Conservation (phyloP, 2,113 vertebrate species). For the Manacus vitellinus region DNA sequence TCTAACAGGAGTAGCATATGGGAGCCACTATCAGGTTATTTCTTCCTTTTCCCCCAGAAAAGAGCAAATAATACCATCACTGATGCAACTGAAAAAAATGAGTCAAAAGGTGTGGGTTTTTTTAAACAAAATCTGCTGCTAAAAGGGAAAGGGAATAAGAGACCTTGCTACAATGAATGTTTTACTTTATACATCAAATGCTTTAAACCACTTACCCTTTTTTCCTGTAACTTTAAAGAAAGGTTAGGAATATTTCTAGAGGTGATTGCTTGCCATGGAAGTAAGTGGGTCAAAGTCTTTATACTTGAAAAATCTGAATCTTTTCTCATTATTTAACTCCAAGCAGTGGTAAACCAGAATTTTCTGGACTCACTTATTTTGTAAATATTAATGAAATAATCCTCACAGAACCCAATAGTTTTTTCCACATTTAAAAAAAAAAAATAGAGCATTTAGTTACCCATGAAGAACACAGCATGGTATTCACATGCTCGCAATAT, state of each 20-base stretch:
- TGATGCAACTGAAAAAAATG: background rate
- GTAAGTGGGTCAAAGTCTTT: background rate
- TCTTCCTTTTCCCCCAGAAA: background rate
- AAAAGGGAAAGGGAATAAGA: background rate
- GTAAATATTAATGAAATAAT: background rate
- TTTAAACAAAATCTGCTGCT: background rate
- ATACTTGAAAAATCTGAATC: background rate
- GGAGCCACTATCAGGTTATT: background rate
- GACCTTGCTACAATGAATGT: background rate
- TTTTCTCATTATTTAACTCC: background rate
- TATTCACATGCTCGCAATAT: background rate
- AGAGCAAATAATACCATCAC: background rate
- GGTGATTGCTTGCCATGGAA: background rate
- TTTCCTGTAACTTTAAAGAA: constrained; percentile 3
- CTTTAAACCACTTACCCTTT: constrained; percentile 26
- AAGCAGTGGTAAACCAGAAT: background rate
- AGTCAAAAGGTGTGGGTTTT: background rate
- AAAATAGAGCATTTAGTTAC: background rate
- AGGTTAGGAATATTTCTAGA: constrained; percentile 29
- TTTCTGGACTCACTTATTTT: background rate
- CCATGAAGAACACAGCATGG: background rate
- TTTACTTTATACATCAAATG: constrained; percentile 21
- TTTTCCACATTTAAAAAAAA: background rate
- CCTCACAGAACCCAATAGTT: background rate
- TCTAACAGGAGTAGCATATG: background rate